Conservation (phyloP, 1,140 invertebrate species). For the Aphis gossypii region DNA sequence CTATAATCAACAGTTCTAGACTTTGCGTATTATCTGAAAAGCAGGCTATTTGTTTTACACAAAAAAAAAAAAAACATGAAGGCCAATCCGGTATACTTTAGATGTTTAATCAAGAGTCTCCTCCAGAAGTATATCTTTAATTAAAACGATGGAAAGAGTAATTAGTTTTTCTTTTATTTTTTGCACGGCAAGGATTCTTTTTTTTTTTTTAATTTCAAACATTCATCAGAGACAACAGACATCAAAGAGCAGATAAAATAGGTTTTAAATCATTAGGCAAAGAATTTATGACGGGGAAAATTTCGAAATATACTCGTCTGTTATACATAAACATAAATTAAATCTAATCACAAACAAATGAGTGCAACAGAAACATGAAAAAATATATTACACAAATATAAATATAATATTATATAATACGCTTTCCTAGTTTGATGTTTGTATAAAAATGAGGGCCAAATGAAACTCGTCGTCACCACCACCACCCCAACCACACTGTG, state of each 20-base stretch:
- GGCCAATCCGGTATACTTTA: background rate
- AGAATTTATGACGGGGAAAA: background rate
- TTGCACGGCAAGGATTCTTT: background rate
- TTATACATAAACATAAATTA: background rate
- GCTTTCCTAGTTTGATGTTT: background rate
- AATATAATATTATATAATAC: background rate
- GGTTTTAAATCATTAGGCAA: background rate
- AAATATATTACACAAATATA: background rate
- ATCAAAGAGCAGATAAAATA: slow-evolving; percentile 19
- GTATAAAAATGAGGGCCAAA: background rate
- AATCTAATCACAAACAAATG: background rate
- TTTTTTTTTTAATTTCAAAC: background rate
- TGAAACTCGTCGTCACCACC: background rate
- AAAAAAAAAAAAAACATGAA: slow-evolving; percentile 22
- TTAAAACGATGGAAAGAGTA: slow-evolving; percentile 46
- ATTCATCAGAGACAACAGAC: background rate
- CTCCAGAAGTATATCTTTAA: slow-evolving; percentile 19
- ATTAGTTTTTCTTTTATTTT: slow-evolving; percentile 36
- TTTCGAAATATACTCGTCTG: background rate
- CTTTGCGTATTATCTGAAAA: background rate
- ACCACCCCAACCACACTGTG: too few species aligned
- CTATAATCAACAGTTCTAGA: slow-evolving; percentile 3
- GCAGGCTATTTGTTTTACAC: background rate
- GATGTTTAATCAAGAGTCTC: slow-evolving; percentile 24
- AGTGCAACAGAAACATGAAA: background rate